Conservation (phyloP, 2,113 vertebrate genomes). For the Actenoides lindsayi region DNA sequence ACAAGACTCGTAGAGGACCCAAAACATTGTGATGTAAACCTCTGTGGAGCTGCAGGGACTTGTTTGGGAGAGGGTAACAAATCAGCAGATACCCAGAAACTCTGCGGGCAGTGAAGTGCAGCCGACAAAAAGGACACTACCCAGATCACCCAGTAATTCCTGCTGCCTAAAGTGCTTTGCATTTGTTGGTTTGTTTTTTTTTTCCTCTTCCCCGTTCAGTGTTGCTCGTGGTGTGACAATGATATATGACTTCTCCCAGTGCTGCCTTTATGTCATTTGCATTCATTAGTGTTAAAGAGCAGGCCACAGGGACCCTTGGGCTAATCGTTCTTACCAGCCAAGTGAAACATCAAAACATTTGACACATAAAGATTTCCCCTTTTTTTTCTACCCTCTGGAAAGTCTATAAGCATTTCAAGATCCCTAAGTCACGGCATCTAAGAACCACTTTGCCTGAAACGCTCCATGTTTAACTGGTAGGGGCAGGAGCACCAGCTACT, state of each 20-base stretch:
- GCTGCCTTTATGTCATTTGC: slow-evolving; percentile 57
- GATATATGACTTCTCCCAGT: slow-evolving; percentile 49
- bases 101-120: background rate
- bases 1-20: background rate
- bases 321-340: slow-evolving; percentile 42
- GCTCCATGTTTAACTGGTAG: background rate
- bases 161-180: slow-evolving; percentile 20
- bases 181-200: background rate
- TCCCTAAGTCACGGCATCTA: slow-evolving; percentile 20
- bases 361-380: slow-evolving; percentile 57
- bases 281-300: slow-evolving; percentile 56
- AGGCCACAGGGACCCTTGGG: slow-evolving; percentile 26
- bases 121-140: background rate
- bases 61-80: background rate
- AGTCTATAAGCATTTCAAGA: slow-evolving; percentile 60
- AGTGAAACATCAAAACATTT: slow-evolving; percentile 43
- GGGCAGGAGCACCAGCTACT: background rate
- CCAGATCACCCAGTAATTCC: background rate
- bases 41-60: background rate
- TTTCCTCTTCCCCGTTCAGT: background rate
- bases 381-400: slow-evolving; percentile 65
- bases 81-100: background rate
- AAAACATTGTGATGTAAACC: background rate
- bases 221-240: slow-evolving; percentile 9
- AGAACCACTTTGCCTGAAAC: slow-evolving; percentile 12